These are phyloP conservation scores for Okapia johnstoni DNA, from an alignment of 2,113 vertebrate species.

Conservation along the genomic window DNA sequence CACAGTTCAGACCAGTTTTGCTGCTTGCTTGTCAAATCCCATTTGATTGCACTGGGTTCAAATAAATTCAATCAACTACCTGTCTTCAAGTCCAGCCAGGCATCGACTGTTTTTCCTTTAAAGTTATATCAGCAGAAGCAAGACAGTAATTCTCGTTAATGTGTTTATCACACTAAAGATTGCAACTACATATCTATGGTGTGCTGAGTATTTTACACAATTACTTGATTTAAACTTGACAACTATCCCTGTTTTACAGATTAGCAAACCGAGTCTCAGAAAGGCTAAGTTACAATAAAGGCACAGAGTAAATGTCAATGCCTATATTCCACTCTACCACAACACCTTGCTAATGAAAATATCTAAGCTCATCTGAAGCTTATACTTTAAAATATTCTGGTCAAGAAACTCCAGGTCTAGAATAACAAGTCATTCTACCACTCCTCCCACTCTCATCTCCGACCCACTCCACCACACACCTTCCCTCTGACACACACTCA, in stretches of 20 bases:
- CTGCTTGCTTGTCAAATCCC: not conserved
- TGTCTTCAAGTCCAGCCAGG: not conserved
- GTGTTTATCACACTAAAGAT: not conserved
- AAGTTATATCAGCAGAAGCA: not conserved
- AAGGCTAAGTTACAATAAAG: not conserved
- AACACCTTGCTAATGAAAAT: not conserved
- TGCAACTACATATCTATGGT: not conserved
- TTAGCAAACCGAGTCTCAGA: not conserved
- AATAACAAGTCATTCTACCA: not conserved
- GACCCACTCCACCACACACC: not conserved
- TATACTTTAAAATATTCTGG: not conserved
- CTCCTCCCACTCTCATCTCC: not conserved
- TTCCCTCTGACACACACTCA: not conserved
- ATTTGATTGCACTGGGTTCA: not conserved
- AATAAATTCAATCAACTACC: not conserved
- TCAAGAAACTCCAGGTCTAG: not conserved
- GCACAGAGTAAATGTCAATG: not conserved
- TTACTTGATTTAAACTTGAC: constrained; percentile 12
- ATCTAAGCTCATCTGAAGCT: not conserved
- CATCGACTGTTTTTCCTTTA: not conserved
- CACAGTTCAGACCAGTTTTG: not conserved
- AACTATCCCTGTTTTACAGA: not conserved
- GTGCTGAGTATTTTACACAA: not conserved
- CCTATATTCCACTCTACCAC: not conserved
- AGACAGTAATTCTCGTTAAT: not conserved